phyloP scores from a whole-genome alignment of 2,113 vertebrate genomes.

The Cyanistes caeruleus region DNA sequence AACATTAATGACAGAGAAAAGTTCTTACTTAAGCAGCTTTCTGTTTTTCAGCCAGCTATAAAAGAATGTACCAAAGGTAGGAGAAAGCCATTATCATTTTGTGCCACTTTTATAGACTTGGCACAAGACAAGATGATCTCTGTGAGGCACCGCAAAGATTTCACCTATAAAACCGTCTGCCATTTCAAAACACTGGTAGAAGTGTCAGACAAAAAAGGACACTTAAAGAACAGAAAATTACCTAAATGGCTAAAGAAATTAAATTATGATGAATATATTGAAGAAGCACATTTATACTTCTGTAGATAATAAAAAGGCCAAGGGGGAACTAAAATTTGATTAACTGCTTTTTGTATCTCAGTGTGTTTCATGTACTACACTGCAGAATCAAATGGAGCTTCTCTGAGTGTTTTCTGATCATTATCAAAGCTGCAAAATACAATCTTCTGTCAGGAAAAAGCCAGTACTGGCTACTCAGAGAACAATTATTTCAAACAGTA shows the following conservation, averaged over 20 bases:
- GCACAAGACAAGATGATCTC: not conserved
- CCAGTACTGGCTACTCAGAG: not conserved
- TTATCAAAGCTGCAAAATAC: not conserved
- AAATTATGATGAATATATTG: not conserved
- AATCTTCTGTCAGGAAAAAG: not conserved
- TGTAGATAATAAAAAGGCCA: slow-evolving; percentile 30
- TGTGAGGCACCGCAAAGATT: not conserved
- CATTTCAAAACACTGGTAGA: not conserved
- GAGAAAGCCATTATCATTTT: slow-evolving; percentile 20
- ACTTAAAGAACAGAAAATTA: slow-evolving; percentile 29
- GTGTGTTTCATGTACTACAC: not conserved
- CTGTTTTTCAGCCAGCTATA: not conserved
- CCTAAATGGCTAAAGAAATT: slow-evolving; percentile 6
- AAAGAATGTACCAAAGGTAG: not conserved
- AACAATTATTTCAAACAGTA: not conserved
- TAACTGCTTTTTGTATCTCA: not conserved
- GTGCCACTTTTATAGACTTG: not conserved
- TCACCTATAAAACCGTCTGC: slow-evolving; percentile 20
- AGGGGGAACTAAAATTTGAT: not conserved
- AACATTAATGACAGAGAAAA: not conserved
- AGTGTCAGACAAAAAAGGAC: not conserved
- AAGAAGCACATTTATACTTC: not conserved
- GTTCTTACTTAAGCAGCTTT: not conserved
- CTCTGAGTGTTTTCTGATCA: not conserved
- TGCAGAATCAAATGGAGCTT: not conserved